Evolutionary conservation across 2,888 invertebrate species (phyloP).

Genomic region (Callinectes sapidus): DNA sequence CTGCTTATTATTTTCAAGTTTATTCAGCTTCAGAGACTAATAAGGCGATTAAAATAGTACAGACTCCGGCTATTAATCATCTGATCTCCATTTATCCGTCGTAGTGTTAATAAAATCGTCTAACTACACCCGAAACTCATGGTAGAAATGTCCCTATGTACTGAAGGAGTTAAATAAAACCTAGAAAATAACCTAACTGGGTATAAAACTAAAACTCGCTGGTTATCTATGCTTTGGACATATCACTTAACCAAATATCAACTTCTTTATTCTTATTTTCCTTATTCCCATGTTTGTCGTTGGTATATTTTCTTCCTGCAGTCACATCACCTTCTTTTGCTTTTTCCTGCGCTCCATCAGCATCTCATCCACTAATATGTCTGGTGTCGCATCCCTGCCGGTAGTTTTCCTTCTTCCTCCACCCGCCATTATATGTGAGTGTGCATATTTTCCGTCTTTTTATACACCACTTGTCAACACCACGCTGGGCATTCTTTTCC

Average conservation of each 20-base stretch:
- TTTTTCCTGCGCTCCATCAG: background rate
- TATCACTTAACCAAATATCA: background rate
- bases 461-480: background rate
- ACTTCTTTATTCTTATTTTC: background rate
- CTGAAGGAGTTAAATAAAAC: no score
- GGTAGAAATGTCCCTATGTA: no score
- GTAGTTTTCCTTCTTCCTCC: background rate
- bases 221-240: background rate
- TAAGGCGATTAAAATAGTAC: no score
- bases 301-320: background rate
- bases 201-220: background rate
- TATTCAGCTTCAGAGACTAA: no score
- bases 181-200: background rate
- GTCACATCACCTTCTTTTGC: background rate
- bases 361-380: background rate
- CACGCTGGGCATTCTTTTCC: background rate
- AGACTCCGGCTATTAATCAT: no score
- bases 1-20: no score
- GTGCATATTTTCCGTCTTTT: background rate
- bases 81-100: no score
- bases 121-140: no score
- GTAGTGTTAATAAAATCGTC: no score
- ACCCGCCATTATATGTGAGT: background rate
- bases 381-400: background rate
- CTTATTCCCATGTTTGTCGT: background rate